Evolutionary conservation across 2,888 invertebrate genomes (phyloP).

Genomic region (Griposia aprilina): DNA sequence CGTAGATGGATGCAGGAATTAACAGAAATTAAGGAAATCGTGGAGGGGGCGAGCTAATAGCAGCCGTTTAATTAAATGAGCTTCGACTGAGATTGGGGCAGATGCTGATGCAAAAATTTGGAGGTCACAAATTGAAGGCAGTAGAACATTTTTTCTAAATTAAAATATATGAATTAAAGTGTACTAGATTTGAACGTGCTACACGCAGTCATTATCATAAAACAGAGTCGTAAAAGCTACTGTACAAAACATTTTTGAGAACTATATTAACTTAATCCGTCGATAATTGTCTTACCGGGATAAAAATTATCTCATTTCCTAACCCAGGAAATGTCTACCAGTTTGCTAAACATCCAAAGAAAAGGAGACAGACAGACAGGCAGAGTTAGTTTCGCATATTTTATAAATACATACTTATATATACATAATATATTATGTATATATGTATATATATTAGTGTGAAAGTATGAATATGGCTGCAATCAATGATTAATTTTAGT

Average conservation of each 20-base stretch:
- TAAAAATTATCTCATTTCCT: not conserved
- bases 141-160: constrained; percentile 29
- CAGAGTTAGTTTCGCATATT: too few species aligned
- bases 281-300: not conserved
- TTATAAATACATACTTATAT: too few species aligned
- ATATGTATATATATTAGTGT: not conserved
- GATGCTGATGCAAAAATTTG: constrained; percentile 56
- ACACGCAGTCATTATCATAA: not conserved
- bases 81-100: constrained; percentile 61
- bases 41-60: constrained; percentile 65
- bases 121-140: constrained; percentile 43
- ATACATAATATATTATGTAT: too few species aligned
- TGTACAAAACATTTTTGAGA: not conserved
- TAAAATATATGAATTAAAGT: constrained; percentile 12
- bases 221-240: not conserved
- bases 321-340: not conserved
- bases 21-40: constrained; percentile 75
- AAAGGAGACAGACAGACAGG: too few species aligned
- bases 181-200: not conserved
- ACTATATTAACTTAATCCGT: not conserved
- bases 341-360: not conserved
- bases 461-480: not conserved
- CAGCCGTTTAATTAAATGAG: constrained; percentile 70
- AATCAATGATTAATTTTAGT: not conserved
- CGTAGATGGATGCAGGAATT: constrained; percentile 64